Evolutionary conservation across 2,113 vertebrate species (phyloP).

Genomic region (Antechinus flavipes): DNA sequence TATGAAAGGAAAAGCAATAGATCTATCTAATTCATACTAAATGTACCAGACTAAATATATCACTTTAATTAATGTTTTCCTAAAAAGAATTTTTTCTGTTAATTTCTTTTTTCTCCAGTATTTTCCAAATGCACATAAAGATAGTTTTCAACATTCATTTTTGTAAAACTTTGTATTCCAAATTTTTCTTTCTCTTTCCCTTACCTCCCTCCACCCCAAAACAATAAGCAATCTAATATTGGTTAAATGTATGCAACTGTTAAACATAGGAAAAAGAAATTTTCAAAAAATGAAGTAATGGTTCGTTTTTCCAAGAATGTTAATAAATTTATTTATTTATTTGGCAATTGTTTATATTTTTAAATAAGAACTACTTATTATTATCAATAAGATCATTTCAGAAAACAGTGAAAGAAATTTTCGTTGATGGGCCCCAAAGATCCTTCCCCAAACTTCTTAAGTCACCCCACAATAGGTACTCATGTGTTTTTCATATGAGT

Average conservation of each 20-base stretch:
- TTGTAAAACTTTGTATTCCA: too few relatives aligned
- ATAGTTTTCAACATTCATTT: too few relatives aligned
- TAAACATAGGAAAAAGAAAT: background rate
- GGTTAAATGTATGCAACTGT: too few relatives aligned
- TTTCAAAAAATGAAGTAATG: background rate
- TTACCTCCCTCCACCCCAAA: too few relatives aligned
- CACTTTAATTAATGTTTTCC: background rate
- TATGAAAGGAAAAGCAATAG: background rate
- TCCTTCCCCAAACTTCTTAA: background rate
- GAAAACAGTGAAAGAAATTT: background rate
- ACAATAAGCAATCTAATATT: too few relatives aligned
- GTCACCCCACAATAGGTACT: background rate
- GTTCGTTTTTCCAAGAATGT: slow-evolving; percentile 5
- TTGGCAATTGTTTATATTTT: background rate
- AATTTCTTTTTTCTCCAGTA: too few relatives aligned
- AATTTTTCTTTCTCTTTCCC: too few relatives aligned
- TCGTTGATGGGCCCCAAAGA: background rate
- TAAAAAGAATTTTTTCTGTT: background rate
- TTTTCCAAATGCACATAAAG: too few relatives aligned
- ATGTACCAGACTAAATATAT: background rate
- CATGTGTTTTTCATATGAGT: background rate
- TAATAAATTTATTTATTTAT: too few relatives aligned
- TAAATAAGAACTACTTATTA: slow-evolving; percentile 23
- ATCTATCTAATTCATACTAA: slow-evolving; percentile 12
- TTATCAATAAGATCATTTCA: background rate